phyloP scores from a whole-genome alignment of 1,140 invertebrate species.

The Saxidomus purpurata region DNA sequence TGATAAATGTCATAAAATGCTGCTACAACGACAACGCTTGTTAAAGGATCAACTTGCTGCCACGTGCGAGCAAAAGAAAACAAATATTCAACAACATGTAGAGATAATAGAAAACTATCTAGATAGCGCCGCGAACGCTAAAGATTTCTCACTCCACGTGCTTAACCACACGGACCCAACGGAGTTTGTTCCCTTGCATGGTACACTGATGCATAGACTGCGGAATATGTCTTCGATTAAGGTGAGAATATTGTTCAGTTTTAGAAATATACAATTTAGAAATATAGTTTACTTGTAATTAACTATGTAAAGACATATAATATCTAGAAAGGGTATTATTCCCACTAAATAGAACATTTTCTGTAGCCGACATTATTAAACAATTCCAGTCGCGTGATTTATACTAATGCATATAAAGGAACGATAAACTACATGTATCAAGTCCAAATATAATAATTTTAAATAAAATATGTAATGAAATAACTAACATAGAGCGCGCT shows the following conservation, averaged over 20 bases:
- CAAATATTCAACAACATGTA: conserved; percentile 41
- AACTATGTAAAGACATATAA: background rate
- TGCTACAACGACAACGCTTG: conserved; percentile 62
- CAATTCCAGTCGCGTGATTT: no score
- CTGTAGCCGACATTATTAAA: no score
- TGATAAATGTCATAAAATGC: conserved; percentile 59
- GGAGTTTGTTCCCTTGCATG: conserved; percentile 71
- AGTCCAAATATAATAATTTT: no score
- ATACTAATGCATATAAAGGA: no score
- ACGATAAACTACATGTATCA: no score
- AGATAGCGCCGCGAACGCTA: conserved; percentile 66
- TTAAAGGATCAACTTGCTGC: conserved; percentile 60
- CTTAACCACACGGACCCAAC: conserved; percentile 68
- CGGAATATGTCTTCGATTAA: conserved; percentile 64
- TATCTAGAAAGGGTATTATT: background rate
- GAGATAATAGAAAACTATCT: conserved; percentile 68
- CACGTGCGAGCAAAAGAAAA: conserved; percentile 68
- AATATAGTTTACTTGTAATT: background rate
- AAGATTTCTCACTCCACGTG: conserved; percentile 71
- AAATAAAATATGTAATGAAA: no score
- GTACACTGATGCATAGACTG: conserved; percentile 61
- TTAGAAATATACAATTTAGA: background rate
- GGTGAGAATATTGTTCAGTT: conserved; percentile 29
- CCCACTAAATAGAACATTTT: no score
- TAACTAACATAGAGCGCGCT: no score